Percentiles rank a stretch among this genome's conserved stretches.
phyloP scores from a whole-genome alignment of 2,113 vertebrate species.

The Azemiops feae region DNA sequence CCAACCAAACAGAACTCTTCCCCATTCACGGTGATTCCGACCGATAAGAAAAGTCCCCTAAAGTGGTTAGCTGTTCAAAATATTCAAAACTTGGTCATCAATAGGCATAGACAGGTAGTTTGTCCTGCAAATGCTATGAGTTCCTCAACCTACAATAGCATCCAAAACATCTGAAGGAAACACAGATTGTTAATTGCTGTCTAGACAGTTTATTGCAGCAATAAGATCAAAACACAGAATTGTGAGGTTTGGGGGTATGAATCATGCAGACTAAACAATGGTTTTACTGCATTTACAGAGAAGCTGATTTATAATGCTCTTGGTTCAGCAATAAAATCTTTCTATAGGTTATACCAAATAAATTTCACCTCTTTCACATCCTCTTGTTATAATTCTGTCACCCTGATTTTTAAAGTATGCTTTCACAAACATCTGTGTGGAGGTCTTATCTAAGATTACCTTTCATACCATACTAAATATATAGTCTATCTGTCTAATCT shows the following conservation, averaged over 20 bases:
- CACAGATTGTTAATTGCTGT: slow-evolving; percentile 94
- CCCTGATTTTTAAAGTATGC: slow-evolving; percentile 37
- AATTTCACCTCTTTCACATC: slow-evolving; percentile 71
- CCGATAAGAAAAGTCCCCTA: slow-evolving; percentile 10
- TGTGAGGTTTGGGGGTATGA: slow-evolving; percentile 84
- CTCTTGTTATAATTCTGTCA: slow-evolving; percentile 47
- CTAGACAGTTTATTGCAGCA: slow-evolving; percentile 99
- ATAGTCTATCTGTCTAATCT: neutral
- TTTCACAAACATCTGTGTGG: slow-evolving; percentile 13
- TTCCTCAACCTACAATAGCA: slow-evolving; percentile 67
- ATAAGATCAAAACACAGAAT: slow-evolving; percentile 93
- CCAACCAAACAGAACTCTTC: neutral
- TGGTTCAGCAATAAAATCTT: slow-evolving; percentile 73
- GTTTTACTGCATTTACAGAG: slow-evolving; percentile 85
- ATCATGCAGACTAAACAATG: slow-evolving; percentile 91
- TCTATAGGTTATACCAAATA: slow-evolving; percentile 73
- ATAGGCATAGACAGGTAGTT: slow-evolving; percentile 62
- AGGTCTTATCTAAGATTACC: slow-evolving; percentile 24
- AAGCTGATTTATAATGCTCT: slow-evolving; percentile 77
- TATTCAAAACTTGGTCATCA: slow-evolving; percentile 66
- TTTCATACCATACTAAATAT: neutral
- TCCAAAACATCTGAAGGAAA: slow-evolving; percentile 89
- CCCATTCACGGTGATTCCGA: neutral
- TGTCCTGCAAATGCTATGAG: slow-evolving; percentile 56
- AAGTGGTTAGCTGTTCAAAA: slow-evolving; percentile 34